These are phyloP conservation scores for Phytoseiulus persimilis DNA, from an alignment of 2,888 invertebrate species.

Conservation along the genomic window DNA sequence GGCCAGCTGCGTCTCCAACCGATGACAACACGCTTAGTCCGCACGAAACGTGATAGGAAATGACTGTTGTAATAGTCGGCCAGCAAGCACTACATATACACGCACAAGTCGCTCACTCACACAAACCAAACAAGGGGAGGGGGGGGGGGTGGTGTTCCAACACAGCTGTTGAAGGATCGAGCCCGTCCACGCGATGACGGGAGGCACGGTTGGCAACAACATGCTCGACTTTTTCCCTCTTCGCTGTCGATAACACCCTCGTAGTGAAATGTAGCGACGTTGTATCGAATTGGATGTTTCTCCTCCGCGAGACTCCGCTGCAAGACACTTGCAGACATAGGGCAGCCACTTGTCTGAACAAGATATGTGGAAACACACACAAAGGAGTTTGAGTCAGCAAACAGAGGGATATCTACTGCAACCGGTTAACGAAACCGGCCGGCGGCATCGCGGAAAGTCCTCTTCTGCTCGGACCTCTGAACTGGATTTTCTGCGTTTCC, in stretches of 20 bases:
- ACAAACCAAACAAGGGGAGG: not conserved
- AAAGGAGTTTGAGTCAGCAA: not conserved
- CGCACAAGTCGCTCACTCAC: too few relatives aligned
- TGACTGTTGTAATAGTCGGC: not conserved
- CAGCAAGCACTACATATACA: not conserved
- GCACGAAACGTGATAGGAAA: not conserved
- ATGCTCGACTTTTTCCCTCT: not conserved
- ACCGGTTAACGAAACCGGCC: not conserved
- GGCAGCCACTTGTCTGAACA: not conserved
- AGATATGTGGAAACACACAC: too few relatives aligned
- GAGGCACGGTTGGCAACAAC: not conserved
- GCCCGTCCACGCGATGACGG: conserved; percentile 5
- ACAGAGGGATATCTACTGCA: not conserved
- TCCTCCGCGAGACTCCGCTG: not conserved
- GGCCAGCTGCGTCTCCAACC: not conserved
- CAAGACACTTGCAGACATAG: not conserved
- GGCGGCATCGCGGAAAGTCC: not conserved
- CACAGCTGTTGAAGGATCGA: not conserved
- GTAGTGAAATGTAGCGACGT: not conserved
- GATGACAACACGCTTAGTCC: not conserved
- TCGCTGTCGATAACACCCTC: not conserved
- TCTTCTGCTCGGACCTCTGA: not conserved
- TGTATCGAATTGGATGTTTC: not conserved
- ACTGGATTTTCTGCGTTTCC: not conserved
- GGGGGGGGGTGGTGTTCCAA: not conserved